A percentile compares a stretch with the other conserved stretches of the same genome.
Evolutionary conservation across 2,113 vertebrate genomes (phyloP).

Genomic region (Condylura cristata): DNA sequence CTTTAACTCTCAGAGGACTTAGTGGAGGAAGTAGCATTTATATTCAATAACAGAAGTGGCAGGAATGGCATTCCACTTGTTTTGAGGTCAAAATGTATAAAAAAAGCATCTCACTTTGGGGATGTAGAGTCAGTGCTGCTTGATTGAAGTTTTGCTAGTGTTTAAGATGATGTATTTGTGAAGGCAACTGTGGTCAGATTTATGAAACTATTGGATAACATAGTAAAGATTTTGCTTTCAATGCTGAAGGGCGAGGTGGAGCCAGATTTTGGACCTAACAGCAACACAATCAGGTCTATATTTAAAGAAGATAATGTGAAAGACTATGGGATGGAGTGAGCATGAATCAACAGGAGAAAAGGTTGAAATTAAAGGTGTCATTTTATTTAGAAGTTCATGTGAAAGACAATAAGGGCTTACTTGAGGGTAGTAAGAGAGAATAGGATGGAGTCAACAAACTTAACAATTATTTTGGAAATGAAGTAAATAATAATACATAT

Average conservation of each 20-base stretch:
- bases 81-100: background rate
- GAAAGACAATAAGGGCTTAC: background rate
- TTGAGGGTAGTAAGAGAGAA: background rate
- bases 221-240: conserved; percentile 18
- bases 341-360: background rate
- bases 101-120: conserved; percentile 29
- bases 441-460: background rate
- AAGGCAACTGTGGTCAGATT: background rate
- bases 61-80: background rate
- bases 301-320: conserved; percentile 12
- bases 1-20: conserved; percentile 17
- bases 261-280: background rate
- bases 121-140: background rate
- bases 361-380: background rate
- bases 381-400: conserved; percentile 22
- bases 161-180: background rate
- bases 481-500: conserved; percentile 9
- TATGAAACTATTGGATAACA: conserved; percentile 16
- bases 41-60: background rate
- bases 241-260: background rate
- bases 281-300: background rate
- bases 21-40: background rate
- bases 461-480: conserved; percentile 25
- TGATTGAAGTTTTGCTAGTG: background rate
- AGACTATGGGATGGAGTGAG: background rate